Base-by-base conservation (phyloP, 2,888 invertebrate species). In the Xestia xanthographa region DNA sequence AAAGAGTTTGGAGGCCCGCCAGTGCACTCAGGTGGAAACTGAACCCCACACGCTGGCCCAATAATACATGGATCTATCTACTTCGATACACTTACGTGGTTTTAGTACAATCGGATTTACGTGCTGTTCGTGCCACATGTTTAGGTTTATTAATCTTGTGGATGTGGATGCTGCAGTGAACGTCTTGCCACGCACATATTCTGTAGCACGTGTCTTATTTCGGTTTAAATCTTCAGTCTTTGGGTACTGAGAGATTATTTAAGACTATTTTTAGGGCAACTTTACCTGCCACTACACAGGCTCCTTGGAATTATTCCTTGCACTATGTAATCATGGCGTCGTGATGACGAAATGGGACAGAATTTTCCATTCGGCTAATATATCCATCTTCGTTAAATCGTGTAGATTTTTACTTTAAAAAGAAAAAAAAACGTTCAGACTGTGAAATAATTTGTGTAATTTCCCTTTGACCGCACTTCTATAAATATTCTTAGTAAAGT, bases 1-100 rank as follows among this genome's bases (percentile, higher is more conserved):
- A 77, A 86, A 87, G 83, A 86, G 86, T 87, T 90, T 90, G 87
- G 88, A 89, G 84, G 62, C 70, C 80, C 82, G 89, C 87, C 90
- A 88, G 90, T 83, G 91, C 88, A 85, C 76, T 88, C 87, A 87
- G 77, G 82, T 83, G 87, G 85, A 90, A 87, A 82, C 74, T 82
- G 74, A 80, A 77, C 75, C 67, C 45, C 70, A 79, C 77, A 70
- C 34, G 62, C 63, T 72, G 73, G 67, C 62, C 84, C 77, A 80
- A 81, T 71, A 80, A 80, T 83, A 79, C 62, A 72, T 72, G 77
- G 72, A 71, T 71, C 26, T 76, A 71, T 69, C 11, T 66, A 72
- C 67, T 77, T 60, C 63, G 53, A 68, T 75, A 68, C 66, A 68
- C 72, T 77, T 56, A 71, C 66, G 26, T 72, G 66, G 34, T 63